Percentiles rank a stretch among this genome's conserved stretches.
Evolutionary conservation across 2,113 vertebrate genomes (phyloP).

Genomic region (Triplophysa tibetana): DNA sequence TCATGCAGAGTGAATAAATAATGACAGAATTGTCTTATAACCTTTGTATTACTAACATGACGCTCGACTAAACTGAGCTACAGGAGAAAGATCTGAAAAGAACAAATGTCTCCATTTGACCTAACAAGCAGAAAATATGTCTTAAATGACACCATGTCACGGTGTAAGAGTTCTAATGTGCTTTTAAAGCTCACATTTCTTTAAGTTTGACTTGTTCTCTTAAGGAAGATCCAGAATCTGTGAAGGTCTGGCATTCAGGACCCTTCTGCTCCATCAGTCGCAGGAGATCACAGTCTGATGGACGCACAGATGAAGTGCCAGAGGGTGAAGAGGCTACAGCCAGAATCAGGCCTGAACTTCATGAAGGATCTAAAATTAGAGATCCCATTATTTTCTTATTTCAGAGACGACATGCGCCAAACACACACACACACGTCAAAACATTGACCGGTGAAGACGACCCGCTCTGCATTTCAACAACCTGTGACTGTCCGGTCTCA

Average conservation of each 20-base stretch:
- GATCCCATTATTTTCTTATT: conserved; percentile 11
- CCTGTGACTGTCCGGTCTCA: not conserved
- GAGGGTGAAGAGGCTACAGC: conserved; percentile 18
- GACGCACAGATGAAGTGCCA: conserved; percentile 36
- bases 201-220: not conserved
- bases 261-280: not conserved
- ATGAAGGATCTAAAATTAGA: conserved; percentile 34
- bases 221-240: not conserved
- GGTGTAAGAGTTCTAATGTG: not conserved
- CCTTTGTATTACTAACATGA: too few species aligned
- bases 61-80: too few species aligned
- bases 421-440: conserved; percentile 21
- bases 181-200: not conserved
- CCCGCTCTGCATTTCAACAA: conserved; percentile 14
- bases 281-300: conserved; percentile 14
- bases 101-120: too few species aligned
- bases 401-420: conserved; percentile 7
- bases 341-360: conserved; percentile 31
- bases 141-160: not conserved
- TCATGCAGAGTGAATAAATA: too few species aligned
- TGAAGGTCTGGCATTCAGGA: not conserved
- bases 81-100: too few species aligned
- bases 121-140: not conserved
- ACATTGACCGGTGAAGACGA: not conserved
- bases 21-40: too few species aligned